Conservation (phyloP, 2,888 invertebrate species). For the Panzeria rudis region DNA sequence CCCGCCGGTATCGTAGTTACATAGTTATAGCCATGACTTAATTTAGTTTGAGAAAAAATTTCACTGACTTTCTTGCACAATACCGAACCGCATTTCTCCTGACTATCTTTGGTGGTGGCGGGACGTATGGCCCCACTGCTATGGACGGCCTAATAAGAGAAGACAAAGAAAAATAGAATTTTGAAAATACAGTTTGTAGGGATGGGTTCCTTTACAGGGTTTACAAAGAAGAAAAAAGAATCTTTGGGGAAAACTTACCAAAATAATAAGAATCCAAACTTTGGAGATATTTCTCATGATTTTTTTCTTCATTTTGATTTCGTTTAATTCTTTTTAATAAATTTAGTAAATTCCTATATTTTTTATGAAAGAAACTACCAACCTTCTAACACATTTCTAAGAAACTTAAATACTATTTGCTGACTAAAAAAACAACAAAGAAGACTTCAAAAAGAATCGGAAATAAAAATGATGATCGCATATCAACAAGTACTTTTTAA, state of each 20-base stretch:
- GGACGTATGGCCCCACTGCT: slow-evolving; percentile 80
- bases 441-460: too few species aligned
- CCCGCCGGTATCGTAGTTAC: slow-evolving; percentile 92
- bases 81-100: slow-evolving; percentile 84
- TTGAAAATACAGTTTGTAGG: too few species aligned
- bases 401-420: too few species aligned
- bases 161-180: background rate
- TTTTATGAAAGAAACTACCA: background rate
- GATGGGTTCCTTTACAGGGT: too few species aligned
- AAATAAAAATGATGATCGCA: too few species aligned
- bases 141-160: slow-evolving; percentile 80
- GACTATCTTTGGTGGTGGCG: slow-evolving; percentile 79
- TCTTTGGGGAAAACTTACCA: slow-evolving; percentile 67
- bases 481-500: too few species aligned
- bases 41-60: slow-evolving; percentile 90
- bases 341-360: background rate
- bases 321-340: background rate
- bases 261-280: slow-evolving; percentile 68
- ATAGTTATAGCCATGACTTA: slow-evolving; percentile 92
- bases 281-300: slow-evolving; percentile 28
- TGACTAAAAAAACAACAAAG: too few species aligned
- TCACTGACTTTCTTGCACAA: slow-evolving; percentile 90
- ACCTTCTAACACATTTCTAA: too few species aligned
- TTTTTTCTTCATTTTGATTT: slow-evolving; percentile 50
- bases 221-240: too few species aligned